These are phyloP conservation scores for Dasysyrphus albostriatus DNA, from an alignment of 2,888 invertebrate genomes.

Conservation along the genomic window DNA sequence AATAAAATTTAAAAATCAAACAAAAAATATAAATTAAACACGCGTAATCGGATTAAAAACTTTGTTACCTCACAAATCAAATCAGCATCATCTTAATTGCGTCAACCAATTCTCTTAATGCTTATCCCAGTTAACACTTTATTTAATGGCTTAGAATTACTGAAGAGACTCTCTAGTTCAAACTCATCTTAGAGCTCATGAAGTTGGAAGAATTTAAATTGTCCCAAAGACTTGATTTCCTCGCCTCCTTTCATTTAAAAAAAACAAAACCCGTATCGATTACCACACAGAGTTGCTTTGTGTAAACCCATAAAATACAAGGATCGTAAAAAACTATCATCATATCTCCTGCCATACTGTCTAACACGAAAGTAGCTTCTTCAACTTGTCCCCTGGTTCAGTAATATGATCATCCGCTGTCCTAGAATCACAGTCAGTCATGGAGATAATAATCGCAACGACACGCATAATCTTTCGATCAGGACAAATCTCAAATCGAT, in stretches of 20 bases:
- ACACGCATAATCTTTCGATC: slow-evolving; percentile 13
- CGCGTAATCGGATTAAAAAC: background rate
- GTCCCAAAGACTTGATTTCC: background rate
- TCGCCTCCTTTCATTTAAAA: background rate
- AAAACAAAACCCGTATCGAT: slow-evolving; percentile 54
- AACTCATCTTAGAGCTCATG: slow-evolving; percentile 31
- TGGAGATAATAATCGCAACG: slow-evolving; percentile 61
- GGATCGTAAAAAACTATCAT: slow-evolving; percentile 54
- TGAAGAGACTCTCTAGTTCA: background rate
- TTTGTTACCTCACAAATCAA: background rate
- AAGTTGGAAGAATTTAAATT: background rate
- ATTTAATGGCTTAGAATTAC: background rate
- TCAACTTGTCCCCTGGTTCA: background rate
- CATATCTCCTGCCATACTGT: slow-evolving; percentile 5
- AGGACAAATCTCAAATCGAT: slow-evolving; percentile 57
- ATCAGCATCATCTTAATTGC: slow-evolving; percentile 49
- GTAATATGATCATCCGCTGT: slow-evolving; percentile 58
- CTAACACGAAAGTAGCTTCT: background rate
- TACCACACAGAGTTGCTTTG: slow-evolving; percentile 27
- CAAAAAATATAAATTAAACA: background rate
- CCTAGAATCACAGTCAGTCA: slow-evolving; percentile 60
- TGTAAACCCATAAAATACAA: slow-evolving; percentile 32
- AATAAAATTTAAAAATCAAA: background rate
- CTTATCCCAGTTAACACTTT: slow-evolving; percentile 29
- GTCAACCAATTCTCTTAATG: slow-evolving; percentile 40